These are phyloP conservation scores for Fragum sueziense DNA, from an alignment of 2,888 invertebrate species.

Conservation along the genomic window DNA sequence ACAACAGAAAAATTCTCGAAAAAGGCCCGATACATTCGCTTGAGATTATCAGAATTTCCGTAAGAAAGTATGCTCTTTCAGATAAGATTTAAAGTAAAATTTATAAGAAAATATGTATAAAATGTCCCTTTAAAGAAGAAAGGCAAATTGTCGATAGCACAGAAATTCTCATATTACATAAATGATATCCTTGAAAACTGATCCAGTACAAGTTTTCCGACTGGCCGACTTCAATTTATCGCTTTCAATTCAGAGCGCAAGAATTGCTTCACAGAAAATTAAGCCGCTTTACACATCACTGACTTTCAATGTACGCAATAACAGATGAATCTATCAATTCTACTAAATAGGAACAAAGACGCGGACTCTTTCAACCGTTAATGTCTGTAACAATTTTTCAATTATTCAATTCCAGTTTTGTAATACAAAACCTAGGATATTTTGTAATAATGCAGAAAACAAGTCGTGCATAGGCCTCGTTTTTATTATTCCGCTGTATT, in stretches of 20 bases:
- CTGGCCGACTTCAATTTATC: constrained; percentile 9
- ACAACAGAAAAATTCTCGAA: too few species aligned
- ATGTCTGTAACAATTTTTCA: background rate
- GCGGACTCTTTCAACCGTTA: background rate
- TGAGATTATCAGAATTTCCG: too few species aligned
- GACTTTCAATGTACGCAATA: background rate
- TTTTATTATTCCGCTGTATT: too few species aligned
- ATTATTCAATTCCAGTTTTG: background rate
- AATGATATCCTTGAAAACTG: constrained; percentile 13
- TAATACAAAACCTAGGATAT: background rate
- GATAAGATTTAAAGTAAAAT: too few species aligned
- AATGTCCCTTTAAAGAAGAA: too few species aligned
- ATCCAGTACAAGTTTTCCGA: constrained; percentile 11
- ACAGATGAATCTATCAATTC: constrained; percentile 15
- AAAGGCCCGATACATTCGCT: too few species aligned
- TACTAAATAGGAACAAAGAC: constrained; percentile 9
- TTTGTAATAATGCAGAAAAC: background rate
- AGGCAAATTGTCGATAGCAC: too few species aligned
- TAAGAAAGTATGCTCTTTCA: too few species aligned
- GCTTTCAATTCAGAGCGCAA: constrained; percentile 18
- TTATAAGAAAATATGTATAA: too few species aligned
- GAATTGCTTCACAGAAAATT: constrained; percentile 10
- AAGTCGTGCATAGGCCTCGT: too few species aligned
- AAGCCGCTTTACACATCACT: background rate
- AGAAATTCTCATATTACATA: background rate